Base-by-base conservation (phyloP, 1,140 invertebrate species). In the Helicoverpa armigera region DNA sequence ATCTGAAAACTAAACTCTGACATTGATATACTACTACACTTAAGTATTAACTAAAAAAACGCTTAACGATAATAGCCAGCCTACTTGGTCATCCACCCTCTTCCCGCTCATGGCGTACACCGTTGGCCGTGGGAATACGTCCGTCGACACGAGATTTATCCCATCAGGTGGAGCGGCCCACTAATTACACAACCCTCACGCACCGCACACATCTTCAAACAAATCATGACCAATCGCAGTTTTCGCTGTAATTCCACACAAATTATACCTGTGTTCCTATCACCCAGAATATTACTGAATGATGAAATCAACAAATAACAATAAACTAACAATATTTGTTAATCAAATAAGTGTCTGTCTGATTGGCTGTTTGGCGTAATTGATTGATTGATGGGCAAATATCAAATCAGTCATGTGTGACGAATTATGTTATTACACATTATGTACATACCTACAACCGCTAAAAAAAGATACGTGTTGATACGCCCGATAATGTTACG, bases 101-200 rank as follows among this genome's bases (percentile, higher is more conserved):
- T 11, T 0, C 18, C 4, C 16, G 73, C 58, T 63, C 58, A 11
- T 76, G n/a, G 11, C 58, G 61, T 2, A 13, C 18, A 12, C 56
- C 69, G 16, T 2, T 7, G 10, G 29, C 58, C 73, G 73, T 63
- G 73, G 73, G 43, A 76, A 63, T 18, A 76, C 73, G 58, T 48
- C 56, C 58, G 58, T 76, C 73, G 58, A 76, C 73, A 61, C 73
- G 56, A 76, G 73, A 76, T 76, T 61, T 76, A 63, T 76, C 58
- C 73, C 73, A 74, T 74, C 72, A 69, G 65, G 35, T 69, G 65
- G 16, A 60, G 54, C 72, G 54, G 72, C 18, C 56, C 72, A 74
- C 72, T 74, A 63, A 76, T 76, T 76, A 76, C 48, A 51, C 43
- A 43, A 43, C 35, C 35, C 35, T 61, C 73, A 76, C 73, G 73